Evolutionary conservation across 2,888 invertebrate genomes (phyloP).

Genomic region (Cephus nigrinus): DNA sequence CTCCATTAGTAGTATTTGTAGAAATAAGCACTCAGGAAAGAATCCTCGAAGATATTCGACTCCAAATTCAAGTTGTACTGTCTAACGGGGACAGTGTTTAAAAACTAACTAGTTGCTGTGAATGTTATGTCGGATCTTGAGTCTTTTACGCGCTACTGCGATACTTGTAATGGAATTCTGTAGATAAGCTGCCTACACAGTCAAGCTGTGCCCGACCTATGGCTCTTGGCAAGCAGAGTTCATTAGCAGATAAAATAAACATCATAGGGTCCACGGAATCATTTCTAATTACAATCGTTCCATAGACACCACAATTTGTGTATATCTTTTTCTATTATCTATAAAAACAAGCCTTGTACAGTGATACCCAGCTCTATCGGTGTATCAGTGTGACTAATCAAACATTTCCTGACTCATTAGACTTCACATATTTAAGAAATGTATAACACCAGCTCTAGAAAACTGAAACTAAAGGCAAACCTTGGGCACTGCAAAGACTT

Average conservation of each 20-base stretch:
- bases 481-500: conserved; percentile 68
- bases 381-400: background rate
- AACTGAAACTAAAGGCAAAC: conserved; percentile 37
- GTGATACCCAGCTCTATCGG: background rate
- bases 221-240: background rate
- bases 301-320: background rate
- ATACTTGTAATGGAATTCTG: conserved; percentile 4
- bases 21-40: background rate
- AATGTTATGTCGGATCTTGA: background rate
- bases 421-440: background rate
- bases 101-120: background rate
- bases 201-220: background rate
- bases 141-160: background rate
- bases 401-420: background rate
- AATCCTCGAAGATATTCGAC: background rate
- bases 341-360: background rate
- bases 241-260: background rate
- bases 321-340: background rate
- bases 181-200: conserved; percentile 9
- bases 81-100: background rate
- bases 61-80: background rate
- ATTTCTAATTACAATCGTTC: background rate
- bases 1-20: background rate
- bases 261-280: background rate
- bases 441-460: background rate